A percentile compares a stretch with the other conserved stretches of the same genome.
phyloP scores from a whole-genome alignment of 2,113 vertebrate species.

The Electrona antarctica region DNA sequence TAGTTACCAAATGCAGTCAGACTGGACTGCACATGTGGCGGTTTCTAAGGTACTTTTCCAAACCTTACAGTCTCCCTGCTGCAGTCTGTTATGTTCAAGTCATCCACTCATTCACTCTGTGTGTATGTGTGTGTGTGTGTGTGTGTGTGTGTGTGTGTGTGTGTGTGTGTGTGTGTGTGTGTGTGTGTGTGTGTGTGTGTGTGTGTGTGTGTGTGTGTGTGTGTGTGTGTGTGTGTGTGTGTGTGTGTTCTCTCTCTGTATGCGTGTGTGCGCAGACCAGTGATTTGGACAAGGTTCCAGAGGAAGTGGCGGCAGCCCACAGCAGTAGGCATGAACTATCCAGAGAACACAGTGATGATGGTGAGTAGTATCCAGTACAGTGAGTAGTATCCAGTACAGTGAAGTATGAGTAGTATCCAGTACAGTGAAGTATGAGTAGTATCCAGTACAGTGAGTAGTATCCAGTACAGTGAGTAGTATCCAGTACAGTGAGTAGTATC shows the following conservation, averaged over 20 bases:
- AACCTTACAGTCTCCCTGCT: too few species aligned
- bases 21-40: neutral
- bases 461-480: slow-evolving; percentile 75
- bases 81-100: too few species aligned
- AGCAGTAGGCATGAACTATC: slow-evolving; percentile 78
- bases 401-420: too few species aligned
- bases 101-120: too few species aligned
- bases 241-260: neutral
- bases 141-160: neutral
- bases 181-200: slow-evolving; percentile 25
- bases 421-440: slow-evolving; percentile 53
- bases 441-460: slow-evolving; percentile 75
- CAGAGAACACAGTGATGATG: slow-evolving; percentile 90
- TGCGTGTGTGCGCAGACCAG: slow-evolving; percentile 80
- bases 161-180: slow-evolving; percentile 1
- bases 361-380: slow-evolving; percentile 71
- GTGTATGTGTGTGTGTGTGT: neutral
- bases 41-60: too few species aligned
- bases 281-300: slow-evolving; percentile 90
- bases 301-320: slow-evolving; percentile 83
- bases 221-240: neutral
- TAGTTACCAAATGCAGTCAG: slow-evolving; percentile 59
- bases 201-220: slow-evolving; percentile 10
- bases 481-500: slow-evolving; percentile 75
- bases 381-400: slow-evolving; percentile 11